Conservation (phyloP, 2,888 invertebrate genomes). For the Callosobruchus maculatus region DNA sequence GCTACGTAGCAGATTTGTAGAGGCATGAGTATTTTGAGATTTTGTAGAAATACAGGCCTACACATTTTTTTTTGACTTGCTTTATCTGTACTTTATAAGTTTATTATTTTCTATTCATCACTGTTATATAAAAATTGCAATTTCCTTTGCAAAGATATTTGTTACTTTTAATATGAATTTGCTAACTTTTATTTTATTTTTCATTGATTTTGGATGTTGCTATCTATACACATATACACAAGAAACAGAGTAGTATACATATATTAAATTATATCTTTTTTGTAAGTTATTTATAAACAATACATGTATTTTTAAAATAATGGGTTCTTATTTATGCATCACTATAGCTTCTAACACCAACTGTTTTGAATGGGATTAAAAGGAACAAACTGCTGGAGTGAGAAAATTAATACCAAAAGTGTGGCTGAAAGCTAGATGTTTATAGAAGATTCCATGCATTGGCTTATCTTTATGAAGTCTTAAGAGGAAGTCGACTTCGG, state of each 20-base stretch:
- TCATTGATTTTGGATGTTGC: background rate
- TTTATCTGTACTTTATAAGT: background rate
- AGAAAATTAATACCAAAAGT: no score
- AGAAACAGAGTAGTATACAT: background rate
- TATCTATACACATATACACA: background rate
- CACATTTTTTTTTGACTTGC: background rate
- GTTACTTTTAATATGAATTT: background rate
- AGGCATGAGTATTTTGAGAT: background rate
- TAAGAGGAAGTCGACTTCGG: no score
- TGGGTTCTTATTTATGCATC: background rate
- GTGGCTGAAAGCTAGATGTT: no score
- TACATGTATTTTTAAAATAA: background rate
- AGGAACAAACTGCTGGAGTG: no score
- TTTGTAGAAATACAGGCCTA: background rate
- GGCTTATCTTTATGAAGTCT: no score
- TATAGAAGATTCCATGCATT: no score
- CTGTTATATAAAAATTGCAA: background rate
- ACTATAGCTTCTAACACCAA: no score
- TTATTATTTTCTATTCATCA: background rate
- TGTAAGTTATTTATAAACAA: slow-evolving; percentile 49
- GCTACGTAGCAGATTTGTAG: background rate
- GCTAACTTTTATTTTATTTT: background rate
- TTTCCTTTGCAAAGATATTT: background rate
- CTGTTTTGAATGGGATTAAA: no score
- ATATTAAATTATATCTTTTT: slow-evolving; percentile 34